These are phyloP conservation scores for Aethina tumida DNA, from an alignment of 1,140 invertebrate genomes.

Conservation along the genomic window DNA sequence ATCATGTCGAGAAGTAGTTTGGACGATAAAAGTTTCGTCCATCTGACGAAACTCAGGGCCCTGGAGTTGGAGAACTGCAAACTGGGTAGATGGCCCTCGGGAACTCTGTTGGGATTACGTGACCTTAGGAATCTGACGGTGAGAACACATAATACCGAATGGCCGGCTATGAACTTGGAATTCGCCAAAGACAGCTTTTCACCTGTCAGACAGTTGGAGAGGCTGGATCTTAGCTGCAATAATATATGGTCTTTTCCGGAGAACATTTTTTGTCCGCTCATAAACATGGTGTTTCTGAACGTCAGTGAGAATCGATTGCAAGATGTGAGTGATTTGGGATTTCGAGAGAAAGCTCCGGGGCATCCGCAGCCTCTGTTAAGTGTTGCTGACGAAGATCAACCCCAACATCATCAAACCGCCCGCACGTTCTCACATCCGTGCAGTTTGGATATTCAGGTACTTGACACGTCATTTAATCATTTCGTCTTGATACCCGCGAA, in stretches of 20 bases:
- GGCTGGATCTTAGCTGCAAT: constrained; percentile 77
- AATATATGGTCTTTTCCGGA: constrained; percentile 82
- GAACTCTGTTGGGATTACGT: constrained; percentile 60
- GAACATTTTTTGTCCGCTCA: constrained; percentile 71
- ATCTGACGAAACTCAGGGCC: constrained; percentile 64
- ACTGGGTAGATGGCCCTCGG: constrained; percentile 63
- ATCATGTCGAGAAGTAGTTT: constrained; percentile 61
- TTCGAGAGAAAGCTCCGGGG: constrained; percentile 46
- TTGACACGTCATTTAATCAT: constrained; percentile 79
- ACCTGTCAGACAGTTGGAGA: constrained; percentile 60
- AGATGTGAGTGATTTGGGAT: constrained; percentile 73
- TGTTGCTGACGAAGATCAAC: constrained; percentile 39
- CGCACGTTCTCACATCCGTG: constrained; percentile 46
- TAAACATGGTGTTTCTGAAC: constrained; percentile 65
- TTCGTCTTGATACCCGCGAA: constrained; percentile 68
- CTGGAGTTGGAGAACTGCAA: constrained; percentile 79
- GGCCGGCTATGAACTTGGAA: constrained; percentile 67
- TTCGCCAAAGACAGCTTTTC: constrained; percentile 63
- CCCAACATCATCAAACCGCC: constrained; percentile 34
- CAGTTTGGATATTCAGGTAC: constrained; percentile 64
- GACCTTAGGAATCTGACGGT: constrained; percentile 73
- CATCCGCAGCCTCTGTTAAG: constrained; percentile 52
- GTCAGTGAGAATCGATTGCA: constrained; percentile 76
- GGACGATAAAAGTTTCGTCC: constrained; percentile 67
- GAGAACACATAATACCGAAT: constrained; percentile 67